These are phyloP conservation scores for Pocillopora verrucosa DNA, from an alignment of 64 coral and sea anemone genomes.

Conservation along the genomic window DNA sequence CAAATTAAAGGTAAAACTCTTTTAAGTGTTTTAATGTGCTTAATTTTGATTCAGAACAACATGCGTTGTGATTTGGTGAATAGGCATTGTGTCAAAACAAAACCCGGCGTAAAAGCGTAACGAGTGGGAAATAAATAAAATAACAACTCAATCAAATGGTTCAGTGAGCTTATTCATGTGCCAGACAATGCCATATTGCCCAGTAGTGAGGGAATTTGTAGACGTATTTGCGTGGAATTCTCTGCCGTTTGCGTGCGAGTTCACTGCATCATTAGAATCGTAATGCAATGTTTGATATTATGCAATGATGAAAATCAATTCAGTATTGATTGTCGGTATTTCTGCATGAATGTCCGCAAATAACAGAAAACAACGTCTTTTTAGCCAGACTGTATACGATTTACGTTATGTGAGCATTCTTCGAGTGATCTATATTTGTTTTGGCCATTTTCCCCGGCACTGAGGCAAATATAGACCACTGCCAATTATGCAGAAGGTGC, in stretches of 20 bases:
- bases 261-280: neutral
- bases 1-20: conserved; percentile 67
- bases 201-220: neutral
- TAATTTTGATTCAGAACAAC: neutral
- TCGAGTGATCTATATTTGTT: neutral
- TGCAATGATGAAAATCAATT: neutral
- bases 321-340: neutral
- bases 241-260: neutral
- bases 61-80: neutral
- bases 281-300: neutral
- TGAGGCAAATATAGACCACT: neutral
- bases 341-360: neutral
- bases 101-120: neutral
- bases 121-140: neutral
- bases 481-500: conserved; percentile 1
- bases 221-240: neutral
- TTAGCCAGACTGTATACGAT: neutral
- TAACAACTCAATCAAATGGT: neutral
- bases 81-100: conserved; percentile 30
- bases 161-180: conserved; percentile 11
- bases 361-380: neutral
- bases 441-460: neutral
- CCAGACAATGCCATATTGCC: conserved; percentile 1
- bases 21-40: conserved; percentile 17
- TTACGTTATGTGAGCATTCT: neutral